phyloP scores from a whole-genome alignment of 1,140 invertebrate species.

The Aphelinus atriplicis region DNA sequence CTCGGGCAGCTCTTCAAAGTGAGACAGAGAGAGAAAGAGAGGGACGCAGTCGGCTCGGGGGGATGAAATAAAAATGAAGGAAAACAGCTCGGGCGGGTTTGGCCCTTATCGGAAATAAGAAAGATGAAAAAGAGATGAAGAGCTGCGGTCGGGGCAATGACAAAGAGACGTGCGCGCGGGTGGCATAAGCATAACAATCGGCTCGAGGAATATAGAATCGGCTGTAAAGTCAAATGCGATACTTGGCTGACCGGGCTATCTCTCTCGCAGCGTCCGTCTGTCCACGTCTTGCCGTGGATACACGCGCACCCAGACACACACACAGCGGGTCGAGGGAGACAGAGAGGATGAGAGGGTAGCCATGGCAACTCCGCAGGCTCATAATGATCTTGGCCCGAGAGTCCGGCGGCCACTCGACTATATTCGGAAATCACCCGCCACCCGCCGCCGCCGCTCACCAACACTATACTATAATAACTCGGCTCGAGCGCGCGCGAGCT shows the following conservation, averaged over 20 bases:
- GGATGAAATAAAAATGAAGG: no score
- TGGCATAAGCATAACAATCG: slow-evolving; percentile 59
- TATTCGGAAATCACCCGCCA: slow-evolving; percentile 30
- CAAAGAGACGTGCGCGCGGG: slow-evolving; percentile 13
- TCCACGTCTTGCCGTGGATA: not conserved
- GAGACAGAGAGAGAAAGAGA: no score
- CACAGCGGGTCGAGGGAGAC: no score
- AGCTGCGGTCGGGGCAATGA: slow-evolving; percentile 15
- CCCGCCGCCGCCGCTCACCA: slow-evolving; percentile 11
- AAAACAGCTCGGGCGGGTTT: not conserved
- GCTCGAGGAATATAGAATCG: slow-evolving; percentile 46
- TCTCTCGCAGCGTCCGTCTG: slow-evolving; percentile 44
- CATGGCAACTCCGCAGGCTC: slow-evolving; percentile 62
- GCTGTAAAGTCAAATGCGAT: slow-evolving; percentile 63
- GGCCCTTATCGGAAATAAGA: not conserved
- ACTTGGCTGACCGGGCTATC: slow-evolving; percentile 60
- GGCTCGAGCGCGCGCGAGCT: not conserved
- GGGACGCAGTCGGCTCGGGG: no score
- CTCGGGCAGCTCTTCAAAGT: no score
- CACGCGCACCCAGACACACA: no score
- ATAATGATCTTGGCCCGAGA: slow-evolving; percentile 61
- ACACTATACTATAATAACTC: slow-evolving; percentile 25
- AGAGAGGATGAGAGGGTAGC: slow-evolving; percentile 52
- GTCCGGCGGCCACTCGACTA: slow-evolving; percentile 11
- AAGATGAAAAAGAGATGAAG: not conserved